phyloP scores from a whole-genome alignment of 1,140 invertebrate species.

The Anoplophora glabripennis region DNA sequence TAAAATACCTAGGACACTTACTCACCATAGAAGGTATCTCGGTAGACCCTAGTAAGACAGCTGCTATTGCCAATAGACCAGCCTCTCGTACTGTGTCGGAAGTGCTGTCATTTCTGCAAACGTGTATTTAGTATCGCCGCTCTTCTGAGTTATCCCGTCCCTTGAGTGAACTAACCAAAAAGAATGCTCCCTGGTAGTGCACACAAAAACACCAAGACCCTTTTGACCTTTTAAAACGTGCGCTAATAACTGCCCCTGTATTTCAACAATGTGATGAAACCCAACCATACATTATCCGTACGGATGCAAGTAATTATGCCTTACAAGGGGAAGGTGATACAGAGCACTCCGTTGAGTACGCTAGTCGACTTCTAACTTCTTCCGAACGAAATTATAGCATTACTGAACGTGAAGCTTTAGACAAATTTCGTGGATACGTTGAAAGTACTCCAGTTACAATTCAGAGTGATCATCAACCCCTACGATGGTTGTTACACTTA shows the following conservation, averaged over 20 bases:
- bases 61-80: not conserved
- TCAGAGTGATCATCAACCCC: slow-evolving; percentile 33
- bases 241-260: not conserved
- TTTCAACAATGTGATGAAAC: not conserved
- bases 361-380: slow-evolving; percentile 38
- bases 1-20: no score
- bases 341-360: slow-evolving; percentile 48
- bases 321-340: slow-evolving; percentile 30
- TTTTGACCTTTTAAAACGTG: not conserved
- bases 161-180: not conserved
- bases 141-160: not conserved
- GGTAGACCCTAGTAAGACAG: no score
- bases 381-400: slow-evolving; percentile 47
- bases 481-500: slow-evolving; percentile 29
- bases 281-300: slow-evolving; percentile 20
- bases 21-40: no score
- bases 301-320: slow-evolving; percentile 42
- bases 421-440: slow-evolving; percentile 40
- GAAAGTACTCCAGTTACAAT: slow-evolving; percentile 42
- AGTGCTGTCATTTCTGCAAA: not conserved
- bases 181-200: not conserved
- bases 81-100: not conserved
- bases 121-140: not conserved
- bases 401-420: slow-evolving; percentile 46
- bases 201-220: not conserved